Evolutionary conservation across 2,797 vertebrate genomes (phyloP).

Genomic region (Chrysolophus pictus): DNA sequence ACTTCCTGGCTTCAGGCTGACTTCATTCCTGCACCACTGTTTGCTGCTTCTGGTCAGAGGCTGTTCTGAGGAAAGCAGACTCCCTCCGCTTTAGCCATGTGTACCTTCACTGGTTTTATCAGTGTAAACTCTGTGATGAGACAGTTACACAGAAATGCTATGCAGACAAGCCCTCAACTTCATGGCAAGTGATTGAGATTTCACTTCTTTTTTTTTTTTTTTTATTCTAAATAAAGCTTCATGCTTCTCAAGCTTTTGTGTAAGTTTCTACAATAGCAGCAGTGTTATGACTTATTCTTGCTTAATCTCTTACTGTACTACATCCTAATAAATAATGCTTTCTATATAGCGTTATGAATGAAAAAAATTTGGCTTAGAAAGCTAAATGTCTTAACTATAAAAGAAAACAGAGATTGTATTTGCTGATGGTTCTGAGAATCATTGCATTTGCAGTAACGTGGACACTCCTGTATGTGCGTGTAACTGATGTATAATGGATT

Average conservation of each 20-base stretch:
- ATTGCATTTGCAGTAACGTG: not conserved
- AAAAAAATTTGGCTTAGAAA: not conserved
- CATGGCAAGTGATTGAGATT: not conserved
- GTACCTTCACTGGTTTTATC: not conserved
- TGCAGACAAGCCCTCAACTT: not conserved
- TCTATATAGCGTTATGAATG: not conserved
- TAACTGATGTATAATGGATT: not conserved
- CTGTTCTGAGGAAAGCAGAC: not conserved
- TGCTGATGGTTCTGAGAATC: not conserved
- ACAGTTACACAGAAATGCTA: not conserved
- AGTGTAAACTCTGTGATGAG: not conserved
- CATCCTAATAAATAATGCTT: not conserved
- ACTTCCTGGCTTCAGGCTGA: not conserved
- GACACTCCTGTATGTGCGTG: accelerated
- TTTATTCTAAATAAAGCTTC: not conserved
- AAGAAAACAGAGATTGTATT: not conserved
- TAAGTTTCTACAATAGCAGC: not conserved
- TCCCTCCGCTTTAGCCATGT: not conserved
- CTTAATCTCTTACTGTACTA: not conserved
- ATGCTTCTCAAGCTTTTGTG: accelerated
- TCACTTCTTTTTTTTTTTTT: not conserved
- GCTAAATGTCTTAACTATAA: not conserved
- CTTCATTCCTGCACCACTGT: not conserved
- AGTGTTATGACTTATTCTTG: not conserved
- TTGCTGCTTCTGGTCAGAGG: not conserved